Evolutionary conservation across 2,113 vertebrate genomes (phyloP).

Genomic region (Varanus salvator): DNA sequence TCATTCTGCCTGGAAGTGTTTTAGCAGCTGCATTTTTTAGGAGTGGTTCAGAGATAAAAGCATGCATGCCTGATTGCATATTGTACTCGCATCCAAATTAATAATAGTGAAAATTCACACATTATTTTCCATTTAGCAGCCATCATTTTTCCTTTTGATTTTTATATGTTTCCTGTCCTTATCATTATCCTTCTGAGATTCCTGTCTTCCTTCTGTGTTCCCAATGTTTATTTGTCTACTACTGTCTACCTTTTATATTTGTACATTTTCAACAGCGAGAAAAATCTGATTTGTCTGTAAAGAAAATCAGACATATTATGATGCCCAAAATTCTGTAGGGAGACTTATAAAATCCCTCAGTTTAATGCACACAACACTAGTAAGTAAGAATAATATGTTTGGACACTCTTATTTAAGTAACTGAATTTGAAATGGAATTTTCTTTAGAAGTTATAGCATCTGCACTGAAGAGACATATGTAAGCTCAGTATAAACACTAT

Average conservation of each 20-base stretch:
- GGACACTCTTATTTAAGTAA: conserved; percentile 58
- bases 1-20: rapidly evolving
- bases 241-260: conserved; percentile 1
- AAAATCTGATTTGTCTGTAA: not conserved
- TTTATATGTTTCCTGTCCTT: not conserved
- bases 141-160: not conserved
- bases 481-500: conserved; percentile 58
- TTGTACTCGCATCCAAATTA: rapidly evolving
- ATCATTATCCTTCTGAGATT: conserved; percentile 21
- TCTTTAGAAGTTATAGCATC: conserved; percentile 60
- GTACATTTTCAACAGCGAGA: conserved; percentile 27
- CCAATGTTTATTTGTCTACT: not conserved
- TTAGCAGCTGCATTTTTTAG: not conserved
- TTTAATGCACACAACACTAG: conserved; percentile 1
- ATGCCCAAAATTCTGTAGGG: conserved; percentile 22
- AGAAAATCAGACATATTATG: conserved; percentile 13
- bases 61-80: not conserved
- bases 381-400: conserved; percentile 62
- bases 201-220: not conserved
- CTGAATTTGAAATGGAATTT: conserved; percentile 57
- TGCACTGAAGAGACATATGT: conserved; percentile 38
- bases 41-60: rapidly evolving
- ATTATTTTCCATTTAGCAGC: not conserved
- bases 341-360: conserved; percentile 55
- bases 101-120: not conserved